phyloP scores from a whole-genome alignment of 2,113 vertebrate genomes.

The Rhizomys pruinosus region DNA sequence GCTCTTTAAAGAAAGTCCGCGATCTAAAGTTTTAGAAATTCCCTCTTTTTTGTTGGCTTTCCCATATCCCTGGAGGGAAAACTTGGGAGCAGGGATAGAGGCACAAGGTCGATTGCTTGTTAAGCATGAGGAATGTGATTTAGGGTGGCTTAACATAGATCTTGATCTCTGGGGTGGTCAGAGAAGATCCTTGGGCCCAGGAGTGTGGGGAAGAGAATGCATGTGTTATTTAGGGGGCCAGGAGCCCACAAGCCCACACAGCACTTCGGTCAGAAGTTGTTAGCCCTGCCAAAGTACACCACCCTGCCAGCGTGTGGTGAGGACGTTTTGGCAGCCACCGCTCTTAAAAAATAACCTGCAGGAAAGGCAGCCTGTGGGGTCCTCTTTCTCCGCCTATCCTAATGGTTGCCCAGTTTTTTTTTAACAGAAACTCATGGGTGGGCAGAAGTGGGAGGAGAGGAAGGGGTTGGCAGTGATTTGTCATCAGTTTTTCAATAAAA shows the following conservation, averaged over 20 bases:
- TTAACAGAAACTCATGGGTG: background rate
- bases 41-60: background rate
- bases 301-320: too few relatives aligned
- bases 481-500: background rate
- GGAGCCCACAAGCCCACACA: background rate
- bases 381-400: too few relatives aligned
- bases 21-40: constrained; percentile 51
- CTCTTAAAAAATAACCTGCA: too few relatives aligned
- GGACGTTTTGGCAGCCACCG: background rate
- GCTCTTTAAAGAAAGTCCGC: constrained; percentile 34
- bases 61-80: background rate
- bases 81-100: background rate
- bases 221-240: constrained; percentile 42
- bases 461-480: background rate
- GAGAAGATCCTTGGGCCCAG: constrained; percentile 43
- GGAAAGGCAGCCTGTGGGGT: background rate
- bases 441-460: background rate
- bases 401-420: too few relatives aligned
- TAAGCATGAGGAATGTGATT: constrained; percentile 50
- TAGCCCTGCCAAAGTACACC: background rate
- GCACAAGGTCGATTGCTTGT: constrained; percentile 27
- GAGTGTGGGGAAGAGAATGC: constrained; percentile 1
- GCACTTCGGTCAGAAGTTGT: constrained; percentile 7
- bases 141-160: constrained; percentile 56
- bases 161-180: background rate